These are phyloP conservation scores for Chrysocyon brachyurus DNA, from an alignment of 2,797 vertebrate species.

Conservation along the genomic window DNA sequence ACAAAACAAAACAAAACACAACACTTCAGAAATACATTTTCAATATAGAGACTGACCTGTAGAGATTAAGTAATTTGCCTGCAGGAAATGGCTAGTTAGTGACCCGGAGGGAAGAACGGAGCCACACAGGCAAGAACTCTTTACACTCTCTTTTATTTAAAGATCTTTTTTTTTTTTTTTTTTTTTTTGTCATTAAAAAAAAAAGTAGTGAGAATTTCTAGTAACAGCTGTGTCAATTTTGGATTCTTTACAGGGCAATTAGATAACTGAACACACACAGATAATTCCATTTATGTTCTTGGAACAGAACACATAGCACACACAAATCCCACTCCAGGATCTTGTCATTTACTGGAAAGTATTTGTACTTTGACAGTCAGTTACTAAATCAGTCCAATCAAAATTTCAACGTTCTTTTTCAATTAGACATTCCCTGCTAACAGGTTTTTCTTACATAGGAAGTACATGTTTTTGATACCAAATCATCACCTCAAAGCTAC, in stretches of 20 bases:
- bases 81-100: not conserved
- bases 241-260: conserved; percentile 59
- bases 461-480: conserved; percentile 21
- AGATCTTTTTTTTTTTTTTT: not conserved
- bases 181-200: not conserved
- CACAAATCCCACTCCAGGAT: not conserved
- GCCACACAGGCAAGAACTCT: not conserved
- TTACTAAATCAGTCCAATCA: conserved; percentile 5
- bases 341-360: conserved; percentile 50
- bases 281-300: not conserved
- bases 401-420: conserved; percentile 24
- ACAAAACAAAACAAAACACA: not conserved
- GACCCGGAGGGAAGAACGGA: not conserved
- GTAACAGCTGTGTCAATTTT: conserved; percentile 69
- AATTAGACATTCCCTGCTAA: conserved; percentile 53
- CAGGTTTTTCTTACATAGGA: conserved; percentile 59
- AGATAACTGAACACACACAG: not conserved
- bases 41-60: not conserved
- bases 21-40: not conserved
- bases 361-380: conserved; percentile 2
- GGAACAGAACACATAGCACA: conserved; percentile 37
- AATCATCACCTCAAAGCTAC: not conserved
- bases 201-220: not conserved
- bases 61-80: not conserved
- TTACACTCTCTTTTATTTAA: not conserved